A percentile compares a stretch with the other conserved stretches of the same genome.
These are phyloP conservation scores for Falco berigora DNA, from an alignment of 2,797 vertebrate genomes.

Conservation along the genomic window DNA sequence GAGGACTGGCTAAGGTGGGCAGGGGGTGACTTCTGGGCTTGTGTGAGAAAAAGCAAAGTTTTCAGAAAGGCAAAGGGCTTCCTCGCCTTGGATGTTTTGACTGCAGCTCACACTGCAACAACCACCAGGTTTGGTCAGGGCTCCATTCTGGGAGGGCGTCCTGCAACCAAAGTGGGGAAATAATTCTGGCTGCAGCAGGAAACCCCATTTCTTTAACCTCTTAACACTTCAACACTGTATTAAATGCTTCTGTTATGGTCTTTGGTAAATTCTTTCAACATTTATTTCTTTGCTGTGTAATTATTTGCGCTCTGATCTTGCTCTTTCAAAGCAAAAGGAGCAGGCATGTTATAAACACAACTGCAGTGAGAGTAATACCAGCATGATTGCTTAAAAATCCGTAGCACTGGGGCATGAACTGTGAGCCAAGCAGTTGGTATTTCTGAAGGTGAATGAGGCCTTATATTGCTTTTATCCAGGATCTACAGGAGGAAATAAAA, in stretches of 20 bases:
- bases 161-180: neutral
- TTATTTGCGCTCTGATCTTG: neutral
- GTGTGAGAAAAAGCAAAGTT: neutral
- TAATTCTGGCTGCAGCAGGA: neutral
- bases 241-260: neutral
- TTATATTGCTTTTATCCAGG: neutral
- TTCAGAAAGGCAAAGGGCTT: neutral
- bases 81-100: fast-evolving
- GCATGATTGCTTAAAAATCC: neutral
- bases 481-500: neutral
- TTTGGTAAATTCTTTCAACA: neutral
- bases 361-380: neutral
- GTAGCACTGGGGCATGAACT: neutral
- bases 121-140: neutral
- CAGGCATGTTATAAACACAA: neutral
- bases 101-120: neutral
- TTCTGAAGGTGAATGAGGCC: neutral
- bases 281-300: neutral
- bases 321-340: neutral
- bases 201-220: neutral
- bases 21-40: neutral
- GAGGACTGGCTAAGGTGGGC: neutral
- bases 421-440: neutral
- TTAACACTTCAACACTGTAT: neutral
- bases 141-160: neutral